A percentile compares a stretch with the other conserved stretches of the same genome.
Evolutionary conservation across 2,113 vertebrate species (phyloP).

Genomic region (Camelus dromedarius): DNA sequence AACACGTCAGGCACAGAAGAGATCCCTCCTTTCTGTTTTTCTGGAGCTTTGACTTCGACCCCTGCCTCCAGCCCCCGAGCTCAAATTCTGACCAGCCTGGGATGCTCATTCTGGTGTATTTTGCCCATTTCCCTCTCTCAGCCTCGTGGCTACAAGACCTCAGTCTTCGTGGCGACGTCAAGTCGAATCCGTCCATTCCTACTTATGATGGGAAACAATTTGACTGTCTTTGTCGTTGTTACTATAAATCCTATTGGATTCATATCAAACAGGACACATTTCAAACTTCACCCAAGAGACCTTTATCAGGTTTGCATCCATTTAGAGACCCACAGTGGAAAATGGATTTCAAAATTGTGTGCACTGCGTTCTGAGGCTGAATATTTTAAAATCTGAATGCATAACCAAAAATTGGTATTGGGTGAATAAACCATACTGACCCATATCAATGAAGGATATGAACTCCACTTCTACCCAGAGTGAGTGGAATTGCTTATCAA

Average conservation of each 20-base stretch:
- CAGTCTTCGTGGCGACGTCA: background rate
- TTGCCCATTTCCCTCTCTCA: rapidly evolving
- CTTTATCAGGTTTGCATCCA: background rate
- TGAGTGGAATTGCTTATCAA: background rate
- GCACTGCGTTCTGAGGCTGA: background rate
- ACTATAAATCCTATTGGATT: conserved; percentile 40
- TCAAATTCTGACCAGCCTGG: rapidly evolving
- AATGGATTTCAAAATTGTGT: conserved; percentile 55
- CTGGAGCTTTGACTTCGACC: background rate
- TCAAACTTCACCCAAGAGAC: conserved; percentile 51
- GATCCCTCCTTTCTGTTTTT: rapidly evolving
- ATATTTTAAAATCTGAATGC: conserved; percentile 32
- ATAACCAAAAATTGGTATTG: background rate
- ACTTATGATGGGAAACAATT: background rate
- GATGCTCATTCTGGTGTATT: rapidly evolving
- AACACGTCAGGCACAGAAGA: rapidly evolving
- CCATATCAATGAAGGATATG: background rate
- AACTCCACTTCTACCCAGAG: background rate
- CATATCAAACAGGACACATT: conserved; percentile 64
- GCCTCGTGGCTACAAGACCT: background rate
- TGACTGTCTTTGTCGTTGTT: background rate
- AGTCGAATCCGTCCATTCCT: background rate
- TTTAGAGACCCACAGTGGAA: background rate
- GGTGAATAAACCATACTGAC: background rate
- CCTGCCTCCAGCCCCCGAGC: rapidly evolving